Base-by-base conservation (phyloP, 2,888 invertebrate genomes). In the Scaptomyza caliginosa region DNA sequence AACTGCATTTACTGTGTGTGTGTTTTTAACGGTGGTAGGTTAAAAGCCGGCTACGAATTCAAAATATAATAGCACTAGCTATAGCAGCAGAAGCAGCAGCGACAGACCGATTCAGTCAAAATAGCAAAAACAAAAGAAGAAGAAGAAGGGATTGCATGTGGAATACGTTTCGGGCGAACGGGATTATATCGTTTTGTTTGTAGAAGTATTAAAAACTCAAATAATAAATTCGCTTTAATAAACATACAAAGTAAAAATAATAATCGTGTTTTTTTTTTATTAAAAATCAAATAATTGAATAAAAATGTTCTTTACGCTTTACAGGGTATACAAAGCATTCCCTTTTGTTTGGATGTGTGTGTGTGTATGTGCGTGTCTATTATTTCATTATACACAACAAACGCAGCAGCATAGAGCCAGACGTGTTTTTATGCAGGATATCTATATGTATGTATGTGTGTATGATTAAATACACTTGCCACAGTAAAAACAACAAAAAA, bases 31-130 rank as follows among this genome's bases (percentile, higher is more conserved):
- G 84, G 81, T 81, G 84, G 81, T 81, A 64, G 84, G 71, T 80
- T 83, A 76, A 83, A 86, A 84, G 81, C 81, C 84, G 84, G 78
- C 51, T 34, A 38, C 52, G 55, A 50, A 71, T 49, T 55, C 51
- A 51, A 69, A 54, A 57, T 52, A 56, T 28, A 43, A 65, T 24
- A 34, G 17, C 21, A 55, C 58, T 24, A 34, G 17, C 21, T 52
- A 40, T 7, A 42, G 24, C 30, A 30, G 30, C 2, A n/a, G n/a
- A 8, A 23, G 23, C 40, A 19, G 11, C 19, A 30, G 11, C 6
- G 13, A 16, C 43, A 43, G 3, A 24, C 23, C 23, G 4, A 42
- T 23, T 13, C 10, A 24, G 13, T 23, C 16, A 24, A 55, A 23
- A 34, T 34, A 16, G 24, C 16, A 17, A 67, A 46, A 13, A n/a